These are phyloP conservation scores for Podarcis siculus DNA, from an alignment of 2,797 vertebrate genomes.

Conservation along the genomic window DNA sequence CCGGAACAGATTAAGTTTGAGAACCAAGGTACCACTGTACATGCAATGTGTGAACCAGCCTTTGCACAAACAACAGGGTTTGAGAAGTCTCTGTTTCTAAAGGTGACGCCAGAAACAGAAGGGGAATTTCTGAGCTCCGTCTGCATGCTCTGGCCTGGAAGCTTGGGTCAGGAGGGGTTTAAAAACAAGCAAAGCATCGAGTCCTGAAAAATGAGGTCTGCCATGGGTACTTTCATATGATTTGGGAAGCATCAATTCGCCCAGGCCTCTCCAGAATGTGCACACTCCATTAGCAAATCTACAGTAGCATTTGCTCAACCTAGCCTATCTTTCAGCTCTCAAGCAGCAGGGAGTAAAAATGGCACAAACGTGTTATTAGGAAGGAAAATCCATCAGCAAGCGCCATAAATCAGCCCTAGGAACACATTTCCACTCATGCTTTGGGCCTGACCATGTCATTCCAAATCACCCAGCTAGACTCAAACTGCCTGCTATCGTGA, in stretches of 20 bases:
- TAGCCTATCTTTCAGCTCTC: conserved; percentile 43
- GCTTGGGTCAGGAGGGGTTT: background rate
- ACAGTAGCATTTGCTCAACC: conserved; percentile 24
- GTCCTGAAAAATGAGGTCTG: conserved; percentile 24
- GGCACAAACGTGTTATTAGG: conserved; percentile 17
- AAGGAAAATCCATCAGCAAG: conserved; percentile 31
- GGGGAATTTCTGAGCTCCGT: conserved; percentile 8
- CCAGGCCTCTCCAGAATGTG: conserved; percentile 31
- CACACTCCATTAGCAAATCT: conserved; percentile 31
- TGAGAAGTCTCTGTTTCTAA: conserved; percentile 14
- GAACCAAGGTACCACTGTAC: too few relatives aligned
- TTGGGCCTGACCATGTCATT: conserved; percentile 29
- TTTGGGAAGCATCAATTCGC: background rate
- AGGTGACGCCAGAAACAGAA: background rate
- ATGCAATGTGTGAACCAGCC: background rate
- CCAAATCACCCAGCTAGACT: conserved; percentile 18
- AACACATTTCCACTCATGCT: conserved; percentile 18
- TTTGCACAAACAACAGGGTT: background rate
- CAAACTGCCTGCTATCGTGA: conserved; percentile 44
- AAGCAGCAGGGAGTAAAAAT: conserved; percentile 46
- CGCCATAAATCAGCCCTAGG: conserved; percentile 34
- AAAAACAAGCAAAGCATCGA: background rate
- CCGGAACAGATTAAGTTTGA: too few relatives aligned
- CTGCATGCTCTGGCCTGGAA: background rate
- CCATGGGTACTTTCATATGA: background rate